Conservation (phyloP, 2,113 vertebrate species). For the Holacanthus passer region DNA sequence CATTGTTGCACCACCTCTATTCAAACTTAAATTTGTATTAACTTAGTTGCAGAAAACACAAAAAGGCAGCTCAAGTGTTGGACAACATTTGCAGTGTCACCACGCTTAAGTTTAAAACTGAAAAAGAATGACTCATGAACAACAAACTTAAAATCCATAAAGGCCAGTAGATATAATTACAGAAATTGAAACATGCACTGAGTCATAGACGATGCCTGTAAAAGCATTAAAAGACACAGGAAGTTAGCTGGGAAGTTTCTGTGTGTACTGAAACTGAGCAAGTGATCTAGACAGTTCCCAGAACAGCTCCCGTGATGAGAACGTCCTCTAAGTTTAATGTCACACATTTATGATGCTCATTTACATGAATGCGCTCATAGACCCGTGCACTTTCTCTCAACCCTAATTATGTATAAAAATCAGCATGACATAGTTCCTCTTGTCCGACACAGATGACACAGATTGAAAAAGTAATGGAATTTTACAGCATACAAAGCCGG, state of each 20-base stretch:
- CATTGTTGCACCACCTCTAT: too few relatives aligned
- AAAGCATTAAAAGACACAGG: constrained; percentile 22
- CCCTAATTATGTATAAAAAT: constrained; percentile 3
- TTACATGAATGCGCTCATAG: neutral
- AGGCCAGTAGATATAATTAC: neutral
- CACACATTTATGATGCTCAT: neutral
- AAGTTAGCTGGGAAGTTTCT: constrained; percentile 22
- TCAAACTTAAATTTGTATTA: neutral
- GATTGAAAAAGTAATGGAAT: constrained; percentile 2
- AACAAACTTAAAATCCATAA: neutral
- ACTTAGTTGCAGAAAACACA: neutral
- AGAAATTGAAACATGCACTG: constrained; percentile 10
- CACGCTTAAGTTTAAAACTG: neutral
- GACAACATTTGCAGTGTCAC: neutral
- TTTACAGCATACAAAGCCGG: neutral
- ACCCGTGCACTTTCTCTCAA: neutral
- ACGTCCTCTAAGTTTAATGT: neutral
- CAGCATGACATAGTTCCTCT: neutral
- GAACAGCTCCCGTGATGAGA: neutral
- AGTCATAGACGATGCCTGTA: neutral
- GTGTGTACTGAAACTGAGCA: constrained; percentile 15
- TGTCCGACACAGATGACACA: neutral
- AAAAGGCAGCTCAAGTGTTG: neutral
- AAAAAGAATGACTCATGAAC: neutral
- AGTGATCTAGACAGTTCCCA: neutral